Base-by-base conservation (phyloP, 2,797 vertebrate genomes). In the Enteromius afrohamiltoni region DNA sequence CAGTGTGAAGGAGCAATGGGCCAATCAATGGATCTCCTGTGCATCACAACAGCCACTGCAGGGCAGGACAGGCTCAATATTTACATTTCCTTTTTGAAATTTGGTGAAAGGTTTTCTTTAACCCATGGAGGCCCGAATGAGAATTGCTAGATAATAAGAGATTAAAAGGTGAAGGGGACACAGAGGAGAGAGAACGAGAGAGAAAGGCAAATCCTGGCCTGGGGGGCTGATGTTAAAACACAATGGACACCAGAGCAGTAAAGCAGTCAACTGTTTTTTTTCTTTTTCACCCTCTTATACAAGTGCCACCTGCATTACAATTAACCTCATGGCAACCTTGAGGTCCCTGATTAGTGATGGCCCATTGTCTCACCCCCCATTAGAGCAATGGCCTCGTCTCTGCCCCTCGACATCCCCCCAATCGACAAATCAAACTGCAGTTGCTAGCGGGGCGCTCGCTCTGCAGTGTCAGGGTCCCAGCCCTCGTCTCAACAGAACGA, bases 291-390 rank as follows among this genome's bases (percentile, higher is more conserved):
- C 83, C 85, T 62, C 81, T 83, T 69, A 83, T 70, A 91, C 92
- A 94, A 91, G 93, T 93, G 95, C 95, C 94, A 96, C 95, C 95
- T 93, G 95, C 95, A 96, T 96, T 94, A 97, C 95, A 97, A 97
- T 97, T 97, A 96, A 97, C 96, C 96, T 97, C 95, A 95, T 95
- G 94, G 94, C 94, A 96, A 96, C 95, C 96, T 96, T 96, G 94
- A 96, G 94, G 95, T 96, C 95, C 96, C 95, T 97, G 95, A 97
- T 96, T 98, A 96, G 96, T 96, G 94, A 96, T 96, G 95, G 95
- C 94, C 95, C 95, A 95, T 97, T 98, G 95, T 97, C 96, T 96
- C 92, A 91, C 88, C 92, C 67, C 91, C 92, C 93, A 95, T 96
- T 96, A 96, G 94, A 93, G 96, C 95, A 94, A 78, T 87, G 92